Base-by-base conservation (phyloP, 1,140 invertebrate genomes). In the Drepana arcuata region DNA sequence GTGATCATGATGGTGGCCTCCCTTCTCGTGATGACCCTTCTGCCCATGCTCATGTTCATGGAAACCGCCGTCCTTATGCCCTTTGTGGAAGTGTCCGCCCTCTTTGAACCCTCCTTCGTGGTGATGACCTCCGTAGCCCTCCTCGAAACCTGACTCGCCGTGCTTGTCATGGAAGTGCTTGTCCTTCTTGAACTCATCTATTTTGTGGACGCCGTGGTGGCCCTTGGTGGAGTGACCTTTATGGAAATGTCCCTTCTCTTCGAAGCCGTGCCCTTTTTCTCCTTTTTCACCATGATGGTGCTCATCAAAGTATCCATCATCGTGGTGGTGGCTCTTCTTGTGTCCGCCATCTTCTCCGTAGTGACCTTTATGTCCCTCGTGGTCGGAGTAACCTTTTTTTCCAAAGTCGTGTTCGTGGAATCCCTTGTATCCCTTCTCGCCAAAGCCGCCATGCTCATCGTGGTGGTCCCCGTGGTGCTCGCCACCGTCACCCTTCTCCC, bases 161-260 rank as follows among this genome's bases (percentile, higher is more conserved):
- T 86, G 87, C 52, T 93, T 91, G 26, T 93, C 91, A 51, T 93
- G 92, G 79, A 92, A 92, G 34, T 80, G 75, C 34, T 77, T 80
- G 41, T 78, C 70, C 38, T 81, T 81, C 45, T 81, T 81, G 46
- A 89, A 92, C 57, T 93, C 92, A 49, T 93, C 91, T 71, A 79
- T 36, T 60, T 92, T 92, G 65, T 92, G 90, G 18, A 90, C 86
- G 44, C 89, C 91, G 53, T 92, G 89, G 44, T 93, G 90, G 35
- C 91, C 92, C 2, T 91, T 91, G 16, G 86, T 90, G 1, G 89
- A 90, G 66, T 92, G 91, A 0, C 91, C 92, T 42, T 93, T 92
- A 47, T 92, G 91, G 56, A 89, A 88, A 33, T 88, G 41, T 79
- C 86, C 83, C 31, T 86, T 78, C 59, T 88, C 86, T 59, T 87